A percentile compares a stretch with the other conserved stretches of the same genome.
Conservation (phyloP, 2,797 vertebrate species). For the Gambelia wislizenii region DNA sequence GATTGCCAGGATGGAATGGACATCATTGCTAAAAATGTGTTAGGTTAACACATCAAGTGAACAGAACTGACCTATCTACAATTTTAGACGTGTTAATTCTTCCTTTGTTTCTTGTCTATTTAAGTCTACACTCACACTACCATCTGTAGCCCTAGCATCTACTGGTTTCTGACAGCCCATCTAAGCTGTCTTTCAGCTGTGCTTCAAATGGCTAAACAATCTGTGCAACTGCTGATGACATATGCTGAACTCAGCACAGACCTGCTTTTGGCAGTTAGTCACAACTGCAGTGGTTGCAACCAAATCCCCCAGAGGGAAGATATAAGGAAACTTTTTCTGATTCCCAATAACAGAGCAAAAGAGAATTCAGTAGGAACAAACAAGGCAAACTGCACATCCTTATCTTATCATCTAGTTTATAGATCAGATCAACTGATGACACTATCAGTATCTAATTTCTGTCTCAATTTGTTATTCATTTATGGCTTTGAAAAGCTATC, state of each 20-base stretch:
- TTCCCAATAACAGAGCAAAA: not conserved
- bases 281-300: slow-evolving; percentile 9
- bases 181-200: slow-evolving; percentile 4
- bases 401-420: not conserved
- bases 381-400: not conserved
- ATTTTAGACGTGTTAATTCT: not conserved
- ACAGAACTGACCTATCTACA: not conserved
- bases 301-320: not conserved
- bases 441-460: slow-evolving; percentile 34
- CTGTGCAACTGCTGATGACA: not conserved
- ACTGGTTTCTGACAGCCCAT: not conserved
- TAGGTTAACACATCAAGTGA: not conserved
- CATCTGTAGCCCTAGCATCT: not conserved
- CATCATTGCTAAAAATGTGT: not conserved
- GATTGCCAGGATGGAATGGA: not conserved
- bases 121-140: not conserved
- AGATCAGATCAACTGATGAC: not conserved
- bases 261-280: not conserved
- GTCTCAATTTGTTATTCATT: slow-evolving; percentile 58
- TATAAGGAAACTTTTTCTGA: not conserved
- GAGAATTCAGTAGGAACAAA: not conserved
- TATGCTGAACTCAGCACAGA: slow-evolving; percentile 21
- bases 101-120: not conserved
- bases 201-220: not conserved
- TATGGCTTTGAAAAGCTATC: slow-evolving; percentile 59